Conservation (phyloP, 2,888 invertebrate genomes). For the Chloroclystis v-ata region DNA sequence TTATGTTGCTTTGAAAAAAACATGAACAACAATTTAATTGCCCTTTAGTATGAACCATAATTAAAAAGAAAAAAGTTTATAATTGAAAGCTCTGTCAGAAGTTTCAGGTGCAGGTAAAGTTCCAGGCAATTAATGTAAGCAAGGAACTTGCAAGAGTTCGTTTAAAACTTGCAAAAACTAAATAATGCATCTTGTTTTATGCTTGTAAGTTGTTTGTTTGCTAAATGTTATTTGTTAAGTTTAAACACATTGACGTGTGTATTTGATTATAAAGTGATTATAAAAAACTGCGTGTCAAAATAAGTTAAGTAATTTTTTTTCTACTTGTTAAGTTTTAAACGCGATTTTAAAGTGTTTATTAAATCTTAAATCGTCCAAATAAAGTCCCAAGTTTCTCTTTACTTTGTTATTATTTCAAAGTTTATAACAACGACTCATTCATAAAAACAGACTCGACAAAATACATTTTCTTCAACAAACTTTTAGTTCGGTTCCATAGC, state of each 20-base stretch:
- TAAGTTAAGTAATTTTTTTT: too few species aligned
- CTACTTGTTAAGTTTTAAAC: too few species aligned
- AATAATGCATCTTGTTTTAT: conserved; percentile 19
- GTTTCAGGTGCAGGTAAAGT: conserved; percentile 29
- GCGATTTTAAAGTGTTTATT: too few species aligned
- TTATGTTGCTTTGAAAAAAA: too few species aligned
- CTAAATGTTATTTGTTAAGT: neutral
- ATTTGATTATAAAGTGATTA: too few species aligned
- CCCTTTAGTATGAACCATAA: conserved; percentile 1
- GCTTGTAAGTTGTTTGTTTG: conserved; percentile 13
- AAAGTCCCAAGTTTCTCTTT: neutral
- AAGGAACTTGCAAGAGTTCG: conserved; percentile 30
- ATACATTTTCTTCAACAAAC: conserved; percentile 8
- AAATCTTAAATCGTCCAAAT: too few species aligned
- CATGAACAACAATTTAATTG: too few species aligned
- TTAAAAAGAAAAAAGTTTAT: conserved; percentile 18
- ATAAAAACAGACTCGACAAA: neutral
- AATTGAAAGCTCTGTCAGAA: conserved; percentile 17
- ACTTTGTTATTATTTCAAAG: neutral
- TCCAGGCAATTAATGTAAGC: conserved; percentile 38
- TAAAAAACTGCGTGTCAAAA: too few species aligned
- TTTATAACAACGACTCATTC: too few species aligned
- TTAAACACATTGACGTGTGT: too few species aligned
- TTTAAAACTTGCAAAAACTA: conserved; percentile 28
- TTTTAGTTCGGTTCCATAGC: conserved; percentile 11